Percentiles rank a stretch among this genome's conserved stretches.
Conservation (phyloP, 2,888 invertebrate species). For the Leucophenga maculata region DNA sequence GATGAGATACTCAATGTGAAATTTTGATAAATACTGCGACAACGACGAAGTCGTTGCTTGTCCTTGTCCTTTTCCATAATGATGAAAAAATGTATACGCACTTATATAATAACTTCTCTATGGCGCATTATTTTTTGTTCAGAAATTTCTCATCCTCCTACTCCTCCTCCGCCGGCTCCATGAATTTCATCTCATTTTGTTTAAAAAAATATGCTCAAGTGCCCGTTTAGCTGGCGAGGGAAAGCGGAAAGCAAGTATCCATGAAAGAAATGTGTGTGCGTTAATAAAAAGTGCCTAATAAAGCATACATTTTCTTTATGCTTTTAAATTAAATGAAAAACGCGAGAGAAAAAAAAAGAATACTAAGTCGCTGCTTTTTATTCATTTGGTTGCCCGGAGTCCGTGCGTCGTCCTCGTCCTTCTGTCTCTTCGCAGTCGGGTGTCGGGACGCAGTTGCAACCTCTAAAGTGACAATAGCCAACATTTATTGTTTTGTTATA, state of each 20-base stretch:
- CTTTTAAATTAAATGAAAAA: too few relatives aligned
- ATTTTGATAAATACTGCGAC: too few relatives aligned
- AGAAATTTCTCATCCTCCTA: neutral
- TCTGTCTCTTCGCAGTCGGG: neutral
- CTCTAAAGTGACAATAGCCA: too few relatives aligned
- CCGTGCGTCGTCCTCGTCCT: too few relatives aligned
- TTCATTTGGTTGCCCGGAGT: neutral
- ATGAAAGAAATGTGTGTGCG: neutral
- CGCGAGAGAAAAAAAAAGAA: neutral
- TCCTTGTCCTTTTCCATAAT: neutral
- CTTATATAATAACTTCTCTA: neutral
- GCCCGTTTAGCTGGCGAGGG: too few relatives aligned
- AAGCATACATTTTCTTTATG: constrained; percentile 16
- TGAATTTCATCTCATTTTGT: too few relatives aligned
- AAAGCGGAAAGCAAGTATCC: neutral
- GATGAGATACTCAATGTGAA: neutral
- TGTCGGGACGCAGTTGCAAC: neutral
- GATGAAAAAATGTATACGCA: neutral
- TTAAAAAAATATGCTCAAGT: too few relatives aligned
- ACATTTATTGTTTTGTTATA: too few relatives aligned
- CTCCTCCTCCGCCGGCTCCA: neutral
- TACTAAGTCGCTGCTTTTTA: neutral
- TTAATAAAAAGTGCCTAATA: constrained; percentile 21
- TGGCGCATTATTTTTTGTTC: neutral
- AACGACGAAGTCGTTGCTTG: neutral